A percentile compares a stretch with the other conserved stretches of the same genome.
Evolutionary conservation across 37 sponge, comb jelly and placozoan genomes (phyloP).

Genomic region (Lycopodina hypogea): DNA sequence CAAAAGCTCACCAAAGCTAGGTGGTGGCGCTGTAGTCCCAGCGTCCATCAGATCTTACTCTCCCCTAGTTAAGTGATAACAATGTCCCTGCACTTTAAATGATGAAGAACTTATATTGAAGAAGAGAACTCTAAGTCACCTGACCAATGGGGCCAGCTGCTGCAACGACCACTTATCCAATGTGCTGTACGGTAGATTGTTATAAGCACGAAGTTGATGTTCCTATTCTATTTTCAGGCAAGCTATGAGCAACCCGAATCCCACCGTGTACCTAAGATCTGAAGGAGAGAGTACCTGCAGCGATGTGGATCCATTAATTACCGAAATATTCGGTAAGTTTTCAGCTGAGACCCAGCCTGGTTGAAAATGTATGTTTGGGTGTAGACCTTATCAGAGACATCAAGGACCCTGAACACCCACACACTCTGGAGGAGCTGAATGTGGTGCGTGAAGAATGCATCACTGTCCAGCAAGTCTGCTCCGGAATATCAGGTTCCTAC

Average conservation of each 20-base stretch:
- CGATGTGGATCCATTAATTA: conserved; percentile 17
- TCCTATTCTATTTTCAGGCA: too few species aligned
- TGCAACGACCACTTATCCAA: background rate
- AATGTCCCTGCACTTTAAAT: too few species aligned
- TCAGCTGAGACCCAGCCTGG: background rate
- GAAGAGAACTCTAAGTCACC: too few species aligned
- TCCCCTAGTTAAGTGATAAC: too few species aligned
- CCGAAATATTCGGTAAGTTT: conserved; percentile 38
- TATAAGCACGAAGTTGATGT: too few species aligned
- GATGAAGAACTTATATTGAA: too few species aligned
- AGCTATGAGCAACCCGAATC: conserved; percentile 41
- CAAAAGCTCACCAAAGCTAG: background rate
- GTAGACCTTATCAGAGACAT: conserved; percentile 73
- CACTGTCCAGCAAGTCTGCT: conserved; percentile 9
- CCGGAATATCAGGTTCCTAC: background rate
- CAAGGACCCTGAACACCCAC: conserved; percentile 85
- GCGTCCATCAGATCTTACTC: background rate
- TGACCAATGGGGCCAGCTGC: too few species aligned
- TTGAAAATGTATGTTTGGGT: background rate
- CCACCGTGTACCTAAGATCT: conserved; percentile 3
- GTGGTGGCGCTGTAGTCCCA: background rate
- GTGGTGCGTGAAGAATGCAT: conserved; percentile 75
- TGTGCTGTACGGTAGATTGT: background rate
- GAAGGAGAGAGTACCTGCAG: background rate
- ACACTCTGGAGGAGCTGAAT: conserved; percentile 84